Evolutionary conservation across 1,140 invertebrate species (phyloP), one percentile per base, ranked within the genome.

Genomic region (Drosophila pseudoananassae): DNA sequence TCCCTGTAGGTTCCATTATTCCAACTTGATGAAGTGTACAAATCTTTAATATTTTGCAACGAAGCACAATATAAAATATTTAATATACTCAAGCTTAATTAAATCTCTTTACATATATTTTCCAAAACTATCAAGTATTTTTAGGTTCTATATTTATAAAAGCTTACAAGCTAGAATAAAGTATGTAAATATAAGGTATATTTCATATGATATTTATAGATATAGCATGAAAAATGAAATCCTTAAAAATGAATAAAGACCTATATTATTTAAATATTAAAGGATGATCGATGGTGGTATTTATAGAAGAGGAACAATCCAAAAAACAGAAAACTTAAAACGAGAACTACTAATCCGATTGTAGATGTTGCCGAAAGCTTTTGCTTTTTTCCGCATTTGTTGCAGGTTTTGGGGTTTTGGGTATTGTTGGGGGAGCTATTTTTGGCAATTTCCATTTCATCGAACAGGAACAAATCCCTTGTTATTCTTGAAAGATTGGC

Each of bases 261-360:
- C 8, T 14, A 4, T 50, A n/a, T 50, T 14, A 17, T 5, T 43
- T 25, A 64, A 1, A 15, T 1, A 33, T 66, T 65, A 27, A 53
- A 65, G 1, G 60, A 33, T 2, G 20, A 27, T 1, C 33, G 36
- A 27, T 53, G 2, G 17, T 9, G 65, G 3, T 43, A 65, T 40
- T 52, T 52, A 27, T 66, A 15, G 0, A 25, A 17, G 12, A 51
- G 7, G 6, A 65, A 31, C 9, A 8, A 3, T 4, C n/a, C 33
- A 17, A 65, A 52, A n/a, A 10, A 6, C 8, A 23, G 10, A n/a
- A 65, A 14, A 1, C 17, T 33, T 2, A 31, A 12, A 1, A 50
- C 0, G 1, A 65, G 23, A 29, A 25, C 52, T 45, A 57, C 15
- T 29, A 61, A 15, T 25, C 52, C 52, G 12, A 40, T 12, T 14